Base-by-base conservation (phyloP, 2,888 invertebrate genomes). In the Ecdyonurus torrentis region DNA sequence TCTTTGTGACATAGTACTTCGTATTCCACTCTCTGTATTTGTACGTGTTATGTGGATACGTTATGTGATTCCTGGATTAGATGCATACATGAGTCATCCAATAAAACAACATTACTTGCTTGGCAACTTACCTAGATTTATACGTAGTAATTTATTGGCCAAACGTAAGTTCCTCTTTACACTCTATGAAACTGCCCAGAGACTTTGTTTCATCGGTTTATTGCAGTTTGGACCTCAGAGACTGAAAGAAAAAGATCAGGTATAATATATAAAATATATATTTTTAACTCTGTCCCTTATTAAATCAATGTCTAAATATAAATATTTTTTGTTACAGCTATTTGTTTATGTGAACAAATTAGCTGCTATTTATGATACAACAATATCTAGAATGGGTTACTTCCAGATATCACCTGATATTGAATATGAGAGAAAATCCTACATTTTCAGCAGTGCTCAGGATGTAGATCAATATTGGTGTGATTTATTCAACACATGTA, bases 21-120 rank as follows among this genome's bases (percentile, higher is more conserved):
- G 85, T 1, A 75, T 90, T 69, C 91, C 90, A 0, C 71, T 90
- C 0, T 83, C 81, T 0, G 69, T 89, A n/a, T 84, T 88, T 67
- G 76, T 85, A 10, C 83, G 85, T 70, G 70, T 89, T 15, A 79
- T 84, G 66, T 83, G 82, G 65, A 74, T 86, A 20, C 74, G 79
- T 2, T 81, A 77, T 67, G 70, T 77, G 50, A 76, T 84, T 15
- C 77, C 82, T 0, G 81, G 80, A 7, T 69, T 89, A 3, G 72
- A 78, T 1, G 75, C 79, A 1, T 81, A 81, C 65, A 69, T 87
- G 23, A 75, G 79, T 23, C 85, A 91, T 74, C 87, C 87, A 0
- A 75, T 87, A 10, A 81, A 80, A 64, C 79, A 80, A 65, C 81
- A 85, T 70, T 82, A 82, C 64, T 74, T 86, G 0, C 72, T 90